Percentiles rank a stretch among this genome's conserved stretches.
phyloP scores from a whole-genome alignment of 2,888 invertebrate species.

The Torymus aiolomorphi region DNA sequence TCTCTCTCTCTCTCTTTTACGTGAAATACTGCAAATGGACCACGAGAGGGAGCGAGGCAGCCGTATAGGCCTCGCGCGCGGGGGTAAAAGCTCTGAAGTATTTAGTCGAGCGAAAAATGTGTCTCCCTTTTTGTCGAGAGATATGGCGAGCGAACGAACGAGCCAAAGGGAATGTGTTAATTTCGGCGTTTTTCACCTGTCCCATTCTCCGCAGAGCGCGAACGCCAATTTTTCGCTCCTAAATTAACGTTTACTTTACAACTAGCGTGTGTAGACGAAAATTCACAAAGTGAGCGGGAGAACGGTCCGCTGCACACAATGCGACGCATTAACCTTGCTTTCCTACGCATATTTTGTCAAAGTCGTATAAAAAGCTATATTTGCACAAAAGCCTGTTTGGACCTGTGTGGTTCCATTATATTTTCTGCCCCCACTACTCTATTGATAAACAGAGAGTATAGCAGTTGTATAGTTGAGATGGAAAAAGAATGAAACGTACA shows the following conservation, averaged over 20 bases:
- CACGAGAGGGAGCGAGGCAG: not conserved
- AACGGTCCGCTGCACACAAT: not conserved
- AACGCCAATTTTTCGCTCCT: conserved; percentile 37
- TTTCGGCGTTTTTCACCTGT: conserved; percentile 44
- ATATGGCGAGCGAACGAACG: not conserved
- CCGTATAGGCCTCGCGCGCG: not conserved
- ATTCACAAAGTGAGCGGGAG: conserved; percentile 3
- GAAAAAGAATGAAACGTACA: too few relatives aligned
- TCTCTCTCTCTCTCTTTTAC: conserved; percentile 16
- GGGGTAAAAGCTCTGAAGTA: conserved; percentile 46
- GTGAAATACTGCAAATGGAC: conserved; percentile 49
- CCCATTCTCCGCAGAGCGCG: not conserved
- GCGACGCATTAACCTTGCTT: too few relatives aligned
- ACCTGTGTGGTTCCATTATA: too few relatives aligned
- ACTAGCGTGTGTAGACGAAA: not conserved
- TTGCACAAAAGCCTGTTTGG: too few relatives aligned
- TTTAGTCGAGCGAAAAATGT: conserved; percentile 40
- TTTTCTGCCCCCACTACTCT: too few relatives aligned
- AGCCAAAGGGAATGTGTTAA: conserved; percentile 38
- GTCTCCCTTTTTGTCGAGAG: not conserved
- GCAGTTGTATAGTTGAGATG: too few relatives aligned
- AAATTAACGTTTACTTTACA: conserved; percentile 39
- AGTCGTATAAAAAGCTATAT: too few relatives aligned
- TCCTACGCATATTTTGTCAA: too few relatives aligned
- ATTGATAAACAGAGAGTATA: too few relatives aligned